Conservation (phyloP, 2,113 vertebrate species). For the Trematocara variabile region DNA sequence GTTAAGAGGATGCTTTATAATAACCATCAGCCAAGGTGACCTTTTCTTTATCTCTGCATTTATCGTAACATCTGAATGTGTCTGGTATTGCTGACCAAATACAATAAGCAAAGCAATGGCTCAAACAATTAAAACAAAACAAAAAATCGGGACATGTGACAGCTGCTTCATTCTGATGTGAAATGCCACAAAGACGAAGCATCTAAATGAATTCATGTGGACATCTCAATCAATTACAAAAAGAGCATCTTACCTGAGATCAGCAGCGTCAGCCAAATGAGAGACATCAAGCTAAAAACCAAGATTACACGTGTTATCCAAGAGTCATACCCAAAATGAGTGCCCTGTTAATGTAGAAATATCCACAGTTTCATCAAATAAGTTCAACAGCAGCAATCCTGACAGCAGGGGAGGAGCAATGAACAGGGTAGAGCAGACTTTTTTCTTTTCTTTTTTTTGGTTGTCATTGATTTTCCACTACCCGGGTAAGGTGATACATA, state of each 20-base stretch:
- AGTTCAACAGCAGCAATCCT: background rate
- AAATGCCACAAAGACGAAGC: background rate
- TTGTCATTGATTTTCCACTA: slow-evolving; percentile 71
- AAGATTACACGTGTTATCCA: background rate
- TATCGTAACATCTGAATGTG: background rate
- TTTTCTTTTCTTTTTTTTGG: background rate
- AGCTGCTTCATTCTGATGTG: background rate
- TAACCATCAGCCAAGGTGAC: background rate
- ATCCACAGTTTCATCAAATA: background rate
- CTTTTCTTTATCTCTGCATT: background rate
- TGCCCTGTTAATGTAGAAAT: background rate
- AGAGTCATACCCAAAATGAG: background rate
- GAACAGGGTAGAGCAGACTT: background rate
- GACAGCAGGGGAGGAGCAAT: background rate
- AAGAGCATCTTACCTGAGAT: slow-evolving; percentile 67
- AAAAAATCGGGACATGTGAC: background rate
- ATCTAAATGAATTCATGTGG: background rate
- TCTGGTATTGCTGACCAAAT: background rate
- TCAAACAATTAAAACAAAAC: background rate
- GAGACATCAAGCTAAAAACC: slow-evolving; percentile 38
- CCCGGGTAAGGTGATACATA: slow-evolving; percentile 74
- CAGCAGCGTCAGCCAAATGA: slow-evolving; percentile 53
- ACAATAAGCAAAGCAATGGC: background rate
- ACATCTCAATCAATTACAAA: background rate
- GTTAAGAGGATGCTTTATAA: background rate